phyloP scores from a whole-genome alignment of 2,888 invertebrate genomes.

The Arrhopalites spinosus region DNA sequence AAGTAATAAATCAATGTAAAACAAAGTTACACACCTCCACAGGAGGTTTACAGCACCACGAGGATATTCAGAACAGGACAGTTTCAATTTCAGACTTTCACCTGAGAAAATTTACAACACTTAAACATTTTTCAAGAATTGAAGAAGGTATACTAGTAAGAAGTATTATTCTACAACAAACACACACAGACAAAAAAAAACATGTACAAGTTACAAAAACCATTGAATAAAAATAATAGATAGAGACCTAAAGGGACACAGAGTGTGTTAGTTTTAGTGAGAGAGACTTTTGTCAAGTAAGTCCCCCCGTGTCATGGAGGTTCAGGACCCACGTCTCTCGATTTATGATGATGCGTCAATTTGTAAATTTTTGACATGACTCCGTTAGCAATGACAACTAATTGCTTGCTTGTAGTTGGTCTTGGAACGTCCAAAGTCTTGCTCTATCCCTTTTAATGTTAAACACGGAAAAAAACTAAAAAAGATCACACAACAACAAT shows the following conservation, averaged over 20 bases:
- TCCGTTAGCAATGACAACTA: conserved; percentile 1
- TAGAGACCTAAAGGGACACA: background rate
- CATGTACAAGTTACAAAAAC: background rate
- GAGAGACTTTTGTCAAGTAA: no score
- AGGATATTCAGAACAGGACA: conserved; percentile 21
- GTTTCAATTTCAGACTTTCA: conserved; percentile 25
- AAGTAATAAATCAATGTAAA: conserved; percentile 31
- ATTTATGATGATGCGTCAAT: conserved; percentile 20
- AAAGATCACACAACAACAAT: no score
- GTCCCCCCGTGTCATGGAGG: no score
- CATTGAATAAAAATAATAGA: background rate
- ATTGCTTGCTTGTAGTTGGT: no score
- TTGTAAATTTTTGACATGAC: conserved; percentile 8
- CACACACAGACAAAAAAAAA: background rate
- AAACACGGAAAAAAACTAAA: no score
- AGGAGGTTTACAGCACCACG: conserved; percentile 32
- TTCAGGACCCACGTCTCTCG: background rate
- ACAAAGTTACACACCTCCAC: conserved; percentile 34
- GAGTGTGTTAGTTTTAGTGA: background rate
- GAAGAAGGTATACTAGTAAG: conserved; percentile 2
- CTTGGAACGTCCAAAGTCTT: no score
- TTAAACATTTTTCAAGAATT: background rate
- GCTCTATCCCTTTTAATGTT: no score
- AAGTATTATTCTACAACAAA: background rate
- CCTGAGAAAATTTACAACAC: conserved; percentile 29